Evolutionary conservation across 2,888 invertebrate species (phyloP), one percentile per base, ranked within the genome.

Genomic region (Macrophya alboannulata): DNA sequence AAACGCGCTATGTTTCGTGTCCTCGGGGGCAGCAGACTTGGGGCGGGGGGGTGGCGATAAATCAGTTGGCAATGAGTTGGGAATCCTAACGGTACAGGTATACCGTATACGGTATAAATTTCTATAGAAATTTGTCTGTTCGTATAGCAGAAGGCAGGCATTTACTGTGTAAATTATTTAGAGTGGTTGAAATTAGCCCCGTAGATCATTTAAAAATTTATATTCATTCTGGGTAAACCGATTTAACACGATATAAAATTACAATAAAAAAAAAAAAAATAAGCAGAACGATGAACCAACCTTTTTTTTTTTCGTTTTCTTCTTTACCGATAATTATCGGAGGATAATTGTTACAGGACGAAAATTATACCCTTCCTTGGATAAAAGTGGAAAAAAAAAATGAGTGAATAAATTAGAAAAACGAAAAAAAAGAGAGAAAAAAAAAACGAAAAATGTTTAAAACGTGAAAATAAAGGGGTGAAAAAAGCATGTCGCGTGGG

Each of bases 21-120:
- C 25, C 77, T 55, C 77, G 55, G 31, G 25, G 17, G 25, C 31
- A 10, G 25, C 4, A 55, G 31, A 31, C 31, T 31, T 31, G 31
- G 31, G 31, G 48, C 25, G 62, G 31, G 48, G 43, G 62, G 81
- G 62, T 43, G 21, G 43, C 43, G 4, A 81, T 81, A 81, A 81
- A 81, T 81, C 59, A 81, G 81, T 43, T 59, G 81, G 81, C 81
- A 81, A 81, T 81, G 62, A 81, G 81, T 62, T 17, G 81, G 62
- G 62, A 81, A 62, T 68, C 68, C 68, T 25, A n/a, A 37, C 51
- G 43, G 25, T 21, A 4, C 25, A 43, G 17, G 51, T 68, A n/a
- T 55, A 55, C 1, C 10, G 15, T 5, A 12, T 2, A 17, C 25
- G 31, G 17, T 77, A 37, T 77, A 55, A 17, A 77, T 77, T 51